Evolutionary conservation across 2,797 vertebrate species (phyloP).

Genomic region (Sebastes minor): DNA sequence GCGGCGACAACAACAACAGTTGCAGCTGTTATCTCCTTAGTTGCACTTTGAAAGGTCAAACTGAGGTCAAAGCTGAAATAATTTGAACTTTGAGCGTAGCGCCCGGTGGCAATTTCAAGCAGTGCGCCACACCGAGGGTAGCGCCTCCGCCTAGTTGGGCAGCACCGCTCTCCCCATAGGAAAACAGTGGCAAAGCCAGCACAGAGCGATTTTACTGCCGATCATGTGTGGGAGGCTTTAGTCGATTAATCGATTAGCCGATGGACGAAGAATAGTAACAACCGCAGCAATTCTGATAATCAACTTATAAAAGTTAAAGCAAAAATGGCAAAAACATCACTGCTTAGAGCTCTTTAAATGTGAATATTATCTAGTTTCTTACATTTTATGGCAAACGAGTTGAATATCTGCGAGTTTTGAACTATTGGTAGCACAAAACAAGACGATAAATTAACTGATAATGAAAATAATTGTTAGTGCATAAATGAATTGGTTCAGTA

Average conservation of each 20-base stretch:
- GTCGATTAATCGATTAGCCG: not conserved
- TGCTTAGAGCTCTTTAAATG: not conserved
- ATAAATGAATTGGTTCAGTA: not conserved
- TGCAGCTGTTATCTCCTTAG: too few species aligned
- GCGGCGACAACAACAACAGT: too few species aligned
- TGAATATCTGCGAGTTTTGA: not conserved
- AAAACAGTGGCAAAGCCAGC: not conserved
- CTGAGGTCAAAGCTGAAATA: too few species aligned
- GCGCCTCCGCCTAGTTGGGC: too few species aligned
- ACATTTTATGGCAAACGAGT: not conserved
- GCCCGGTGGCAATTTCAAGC: too few species aligned
- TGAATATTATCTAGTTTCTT: not conserved
- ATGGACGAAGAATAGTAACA: not conserved
- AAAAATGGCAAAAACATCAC: not conserved
- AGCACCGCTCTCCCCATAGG: not conserved
- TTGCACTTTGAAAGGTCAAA: too few species aligned
- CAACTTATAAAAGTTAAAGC: too few species aligned
- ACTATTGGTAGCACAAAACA: not conserved
- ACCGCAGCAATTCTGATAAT: not conserved
- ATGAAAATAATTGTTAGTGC: not conserved
- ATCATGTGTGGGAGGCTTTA: not conserved
- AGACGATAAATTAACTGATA: not conserved
- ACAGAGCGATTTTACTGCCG: not conserved
- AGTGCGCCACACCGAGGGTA: too few species aligned
- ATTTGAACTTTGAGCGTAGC: too few species aligned